Evolutionary conservation across 2,113 vertebrate genomes (phyloP), one percentile per base, ranked within the genome.

Genomic region (Neopipo cinnamomea): DNA sequence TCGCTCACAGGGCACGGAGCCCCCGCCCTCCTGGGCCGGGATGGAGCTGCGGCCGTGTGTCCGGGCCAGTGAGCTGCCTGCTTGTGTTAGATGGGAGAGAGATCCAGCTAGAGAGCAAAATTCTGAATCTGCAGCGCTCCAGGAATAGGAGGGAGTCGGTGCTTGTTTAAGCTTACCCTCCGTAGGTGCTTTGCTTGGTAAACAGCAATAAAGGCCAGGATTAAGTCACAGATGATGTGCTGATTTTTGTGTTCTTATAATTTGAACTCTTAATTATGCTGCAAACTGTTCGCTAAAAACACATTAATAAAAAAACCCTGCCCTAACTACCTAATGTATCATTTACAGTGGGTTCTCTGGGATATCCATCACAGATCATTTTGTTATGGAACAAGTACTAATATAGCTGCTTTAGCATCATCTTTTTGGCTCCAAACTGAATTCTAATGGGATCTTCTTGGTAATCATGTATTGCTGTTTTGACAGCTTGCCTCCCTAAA

Each of bases 171-270:
- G 28, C n/a, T 30, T 9, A 3, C 0, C 1, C 47, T 33, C 22
- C 5, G 2, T 11, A 27, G 52, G 16, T 15, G 35, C 52, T 56
- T 25, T 9, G 21, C 56, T 68, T 11, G 61, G 35, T 18, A 18
- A 87, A 27, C 28, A 3, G 59, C 58, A 12, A 0, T 23, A 27
- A 28, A 46, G 37, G 28, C 30, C 28, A 30, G 82, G 20, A 92
- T 96, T 96, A 95, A 95, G 94, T 95, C 95, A 93, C 95, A 96
- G 94, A 94, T 97, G 97, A 68, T 93, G 94, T 96, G 95, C 31
- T 63, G 28, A 1, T 25, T 65, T 82, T 70, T 49, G 23, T 33
- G 0, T 42, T 67, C 27, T 37, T 58, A 9, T 3, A 12, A 0
- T 46, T 28, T 37, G 61, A 33, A 35, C 47, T 65, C 42, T 23